Evolutionary conservation across 2,113 vertebrate species (phyloP).

Genomic region (Dryoscopus gambensis): DNA sequence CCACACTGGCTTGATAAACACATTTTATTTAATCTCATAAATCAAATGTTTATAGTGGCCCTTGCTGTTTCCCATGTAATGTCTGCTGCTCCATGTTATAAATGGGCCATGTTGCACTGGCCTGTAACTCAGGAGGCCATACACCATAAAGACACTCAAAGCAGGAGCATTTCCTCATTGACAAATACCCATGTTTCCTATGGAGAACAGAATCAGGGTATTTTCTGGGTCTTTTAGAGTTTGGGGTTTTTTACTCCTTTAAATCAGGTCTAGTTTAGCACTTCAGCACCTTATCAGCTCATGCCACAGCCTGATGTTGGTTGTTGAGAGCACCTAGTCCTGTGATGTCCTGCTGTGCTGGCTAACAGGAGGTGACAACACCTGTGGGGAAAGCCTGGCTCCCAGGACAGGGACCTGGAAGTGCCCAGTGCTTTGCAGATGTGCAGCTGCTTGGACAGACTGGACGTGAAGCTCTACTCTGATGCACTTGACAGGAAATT

Average conservation of each 20-base stretch:
- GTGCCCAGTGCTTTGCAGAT: neutral
- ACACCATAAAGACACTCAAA: neutral
- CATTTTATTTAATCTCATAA: neutral
- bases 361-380: neutral
- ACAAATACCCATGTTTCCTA: neutral
- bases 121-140: neutral
- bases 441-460: neutral
- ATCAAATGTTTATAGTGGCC: neutral
- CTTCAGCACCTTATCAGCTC: neutral
- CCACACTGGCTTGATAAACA: neutral
- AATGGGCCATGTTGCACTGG: neutral
- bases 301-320: neutral
- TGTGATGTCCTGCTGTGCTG: rapidly evolving
- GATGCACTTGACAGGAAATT: neutral
- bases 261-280: neutral
- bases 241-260: rapidly evolving
- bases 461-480: neutral
- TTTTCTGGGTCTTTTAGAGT: neutral
- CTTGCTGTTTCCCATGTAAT: neutral
- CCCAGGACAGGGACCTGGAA: neutral
- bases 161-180: neutral
- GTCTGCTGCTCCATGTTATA: neutral
- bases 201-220: rapidly evolving
- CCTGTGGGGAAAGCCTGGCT: neutral
- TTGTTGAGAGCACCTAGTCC: neutral